Evolutionary conservation across 2,797 vertebrate genomes (phyloP).

Genomic region (Malurus splendens): DNA sequence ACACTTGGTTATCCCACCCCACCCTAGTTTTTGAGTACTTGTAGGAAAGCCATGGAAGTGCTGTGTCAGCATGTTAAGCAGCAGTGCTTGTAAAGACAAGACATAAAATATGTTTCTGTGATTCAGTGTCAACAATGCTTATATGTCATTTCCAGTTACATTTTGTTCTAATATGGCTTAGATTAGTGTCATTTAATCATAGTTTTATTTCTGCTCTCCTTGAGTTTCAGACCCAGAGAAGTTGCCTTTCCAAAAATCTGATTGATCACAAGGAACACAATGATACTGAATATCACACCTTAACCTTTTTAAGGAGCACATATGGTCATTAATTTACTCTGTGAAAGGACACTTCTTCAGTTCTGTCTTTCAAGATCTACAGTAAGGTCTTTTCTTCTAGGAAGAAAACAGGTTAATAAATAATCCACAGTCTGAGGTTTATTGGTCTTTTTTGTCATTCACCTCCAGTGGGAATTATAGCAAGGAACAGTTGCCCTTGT

Average conservation of each 20-base stretch:
- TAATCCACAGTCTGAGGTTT: constrained; percentile 59
- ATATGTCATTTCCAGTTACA: constrained; percentile 2
- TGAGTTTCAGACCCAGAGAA: background rate
- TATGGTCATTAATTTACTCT: background rate
- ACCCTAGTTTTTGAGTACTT: background rate
- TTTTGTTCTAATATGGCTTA: constrained; percentile 19
- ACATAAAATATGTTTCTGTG: background rate
- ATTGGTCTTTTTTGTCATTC: constrained; percentile 69
- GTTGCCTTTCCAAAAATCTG: background rate
- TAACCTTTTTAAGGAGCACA: background rate
- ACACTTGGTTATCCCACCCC: background rate
- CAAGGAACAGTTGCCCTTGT: constrained; percentile 80
- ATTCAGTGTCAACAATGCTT: constrained; percentile 3
- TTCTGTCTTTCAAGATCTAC: constrained; percentile 36
- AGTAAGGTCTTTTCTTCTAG: constrained; percentile 51
- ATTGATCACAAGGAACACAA: background rate
- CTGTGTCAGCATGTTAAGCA: constrained; percentile 19
- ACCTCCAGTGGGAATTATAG: constrained; percentile 69
- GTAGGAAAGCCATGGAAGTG: constrained; percentile 8
- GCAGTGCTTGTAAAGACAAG: background rate
- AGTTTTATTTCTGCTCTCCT: background rate
- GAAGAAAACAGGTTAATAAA: constrained; percentile 70
- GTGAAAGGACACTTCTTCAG: constrained; percentile 14
- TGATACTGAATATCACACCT: background rate
- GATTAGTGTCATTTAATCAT: background rate